phyloP scores from a whole-genome alignment of 2,113 vertebrate genomes.

The Chloropsis cyanopogon region DNA sequence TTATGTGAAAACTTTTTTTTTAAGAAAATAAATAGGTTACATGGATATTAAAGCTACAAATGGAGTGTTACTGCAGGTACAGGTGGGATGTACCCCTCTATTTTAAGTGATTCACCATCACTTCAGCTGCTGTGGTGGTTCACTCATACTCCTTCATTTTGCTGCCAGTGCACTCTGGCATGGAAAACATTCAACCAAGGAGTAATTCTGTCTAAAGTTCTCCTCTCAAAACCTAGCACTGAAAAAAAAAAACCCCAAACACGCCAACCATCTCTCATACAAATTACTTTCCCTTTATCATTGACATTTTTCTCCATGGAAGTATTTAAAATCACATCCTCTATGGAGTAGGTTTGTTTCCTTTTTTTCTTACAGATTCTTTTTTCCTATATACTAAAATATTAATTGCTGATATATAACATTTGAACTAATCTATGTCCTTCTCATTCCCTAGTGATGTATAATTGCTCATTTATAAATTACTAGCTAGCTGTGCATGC shows the following conservation, averaged over 20 bases:
- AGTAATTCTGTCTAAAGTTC: not conserved
- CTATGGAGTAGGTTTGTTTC: not conserved
- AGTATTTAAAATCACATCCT: not conserved
- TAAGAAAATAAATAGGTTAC: not conserved
- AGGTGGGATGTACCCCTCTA: not conserved
- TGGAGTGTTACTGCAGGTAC: not conserved
- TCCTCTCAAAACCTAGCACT: not conserved
- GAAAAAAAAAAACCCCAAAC: not conserved
- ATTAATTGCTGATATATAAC: not conserved
- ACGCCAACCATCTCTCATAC: rapidly evolving
- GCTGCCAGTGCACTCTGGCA: not conserved
- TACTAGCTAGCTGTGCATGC: not conserved
- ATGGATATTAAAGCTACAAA: not conserved
- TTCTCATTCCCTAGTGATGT: not conserved
- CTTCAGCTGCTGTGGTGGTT: not conserved
- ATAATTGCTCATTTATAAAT: not conserved
- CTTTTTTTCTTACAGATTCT: not conserved
- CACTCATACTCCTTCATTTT: not conserved
- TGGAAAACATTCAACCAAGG: not conserved
- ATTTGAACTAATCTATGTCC: not conserved
- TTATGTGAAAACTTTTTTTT: not conserved
- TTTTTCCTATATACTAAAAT: not conserved
- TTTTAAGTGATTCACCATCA: not conserved
- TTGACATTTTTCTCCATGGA: not conserved
- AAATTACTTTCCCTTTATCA: not conserved